Evolutionary conservation across 2,113 vertebrate genomes (phyloP).

Genomic region (Callionymus lyra): DNA sequence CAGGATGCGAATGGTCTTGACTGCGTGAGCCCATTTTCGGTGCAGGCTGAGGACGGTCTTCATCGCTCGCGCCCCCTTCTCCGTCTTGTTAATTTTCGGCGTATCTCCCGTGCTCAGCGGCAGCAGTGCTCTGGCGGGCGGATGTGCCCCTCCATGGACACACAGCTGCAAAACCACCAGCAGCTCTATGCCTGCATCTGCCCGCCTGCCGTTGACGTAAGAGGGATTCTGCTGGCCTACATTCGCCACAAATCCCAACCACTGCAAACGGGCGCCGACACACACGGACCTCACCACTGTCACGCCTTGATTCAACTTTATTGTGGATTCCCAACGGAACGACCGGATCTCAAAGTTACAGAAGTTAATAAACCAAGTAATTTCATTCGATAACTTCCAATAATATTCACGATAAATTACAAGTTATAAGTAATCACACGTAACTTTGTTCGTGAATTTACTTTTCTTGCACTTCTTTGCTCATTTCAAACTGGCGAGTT

Average conservation of each 20-base stretch:
- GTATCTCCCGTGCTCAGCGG: constrained; percentile 33
- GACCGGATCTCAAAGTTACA: no score
- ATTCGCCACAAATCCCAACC: constrained; percentile 81
- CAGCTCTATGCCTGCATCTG: constrained; percentile 56
- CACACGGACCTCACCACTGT: no score
- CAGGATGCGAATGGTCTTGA: constrained; percentile 82
- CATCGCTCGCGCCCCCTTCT: constrained; percentile 52
- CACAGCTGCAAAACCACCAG: constrained; percentile 56
- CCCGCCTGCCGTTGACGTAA: constrained; percentile 74
- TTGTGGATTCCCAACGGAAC: no score
- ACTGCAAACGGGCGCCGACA: no score
- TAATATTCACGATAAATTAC: no score
- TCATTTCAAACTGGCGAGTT: no score
- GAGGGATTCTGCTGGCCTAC: constrained; percentile 88
- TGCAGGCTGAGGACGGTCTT: constrained; percentile 79
- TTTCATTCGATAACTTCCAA: no score
- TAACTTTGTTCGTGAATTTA: no score
- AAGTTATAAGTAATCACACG: no score
- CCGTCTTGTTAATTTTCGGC: constrained; percentile 9
- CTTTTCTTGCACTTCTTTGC: no score
- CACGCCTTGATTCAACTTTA: no score
- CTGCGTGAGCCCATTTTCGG: constrained; percentile 80
- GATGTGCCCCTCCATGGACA: constrained; percentile 61
- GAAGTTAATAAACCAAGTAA: no score
- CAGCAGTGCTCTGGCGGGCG: constrained; percentile 37